A percentile compares a stretch with the other conserved stretches of the same genome.
Conservation (phyloP, 2,797 vertebrate species). For the Mionectes olivaceus region DNA sequence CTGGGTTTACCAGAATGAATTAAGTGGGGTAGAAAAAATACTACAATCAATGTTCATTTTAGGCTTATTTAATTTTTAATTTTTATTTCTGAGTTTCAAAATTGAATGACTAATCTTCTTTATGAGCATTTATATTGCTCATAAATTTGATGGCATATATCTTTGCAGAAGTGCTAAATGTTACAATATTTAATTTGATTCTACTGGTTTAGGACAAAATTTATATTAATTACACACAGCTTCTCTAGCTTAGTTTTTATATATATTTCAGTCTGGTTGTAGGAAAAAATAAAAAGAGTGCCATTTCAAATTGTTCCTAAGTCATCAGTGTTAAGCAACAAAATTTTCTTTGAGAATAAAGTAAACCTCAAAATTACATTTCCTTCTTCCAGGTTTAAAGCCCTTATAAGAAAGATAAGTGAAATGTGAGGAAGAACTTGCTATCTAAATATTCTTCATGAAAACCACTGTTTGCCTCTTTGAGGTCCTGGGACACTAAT, state of each 20-base stretch:
- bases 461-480: background rate
- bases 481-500: background rate
- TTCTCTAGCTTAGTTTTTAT: background rate
- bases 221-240: background rate
- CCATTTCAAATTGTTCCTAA: background rate
- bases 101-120: background rate
- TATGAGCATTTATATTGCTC: background rate
- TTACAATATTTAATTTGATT: background rate
- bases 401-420: background rate
- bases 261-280: background rate
- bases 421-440: background rate
- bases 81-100: conserved; percentile 20
- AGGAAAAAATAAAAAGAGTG: background rate
- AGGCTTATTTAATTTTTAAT: background rate
- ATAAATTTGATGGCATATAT: background rate
- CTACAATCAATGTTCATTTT: background rate
- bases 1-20: background rate
- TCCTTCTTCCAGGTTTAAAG: background rate
- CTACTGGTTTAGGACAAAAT: background rate
- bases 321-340: background rate
- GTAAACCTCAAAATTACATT: background rate
- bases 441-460: background rate
- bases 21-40: background rate
- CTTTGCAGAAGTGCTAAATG: background rate
- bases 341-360: background rate